Conservation (phyloP, 2,888 invertebrate genomes). For the Bibio marci region DNA sequence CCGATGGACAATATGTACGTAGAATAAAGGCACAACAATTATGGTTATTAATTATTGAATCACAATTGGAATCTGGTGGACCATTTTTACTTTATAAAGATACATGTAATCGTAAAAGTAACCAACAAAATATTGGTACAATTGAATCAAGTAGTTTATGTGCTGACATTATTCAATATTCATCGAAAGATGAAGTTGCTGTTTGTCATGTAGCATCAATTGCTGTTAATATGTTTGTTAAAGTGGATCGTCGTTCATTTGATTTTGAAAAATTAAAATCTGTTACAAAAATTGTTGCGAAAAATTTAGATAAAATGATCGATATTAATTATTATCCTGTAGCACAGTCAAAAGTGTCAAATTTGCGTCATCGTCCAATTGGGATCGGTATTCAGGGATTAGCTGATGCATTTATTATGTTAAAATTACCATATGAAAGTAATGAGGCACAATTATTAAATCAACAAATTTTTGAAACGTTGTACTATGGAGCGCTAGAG, state of each 20-base stretch:
- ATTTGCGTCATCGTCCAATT: constrained; percentile 70
- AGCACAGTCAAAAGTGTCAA: constrained; percentile 71
- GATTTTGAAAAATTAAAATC: constrained; percentile 77
- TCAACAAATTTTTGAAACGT: constrained; percentile 92
- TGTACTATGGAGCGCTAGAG: constrained; percentile 91
- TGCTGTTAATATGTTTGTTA: constrained; percentile 89
- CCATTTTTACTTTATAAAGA: constrained; percentile 97
- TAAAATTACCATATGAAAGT: constrained; percentile 88
- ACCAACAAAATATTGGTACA: constrained; percentile 95
- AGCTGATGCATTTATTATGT: constrained; percentile 88
- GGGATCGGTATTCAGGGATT: constrained; percentile 95
- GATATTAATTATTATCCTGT: constrained; percentile 94
- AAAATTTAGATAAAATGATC: constrained; percentile 91
- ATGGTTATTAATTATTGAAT: constrained; percentile 87
- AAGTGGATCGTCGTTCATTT: constrained; percentile 50
- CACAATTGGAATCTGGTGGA: constrained; percentile 94
- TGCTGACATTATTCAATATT: constrained; percentile 95
- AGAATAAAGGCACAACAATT: constrained; percentile 67
- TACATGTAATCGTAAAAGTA: constrained; percentile 90
- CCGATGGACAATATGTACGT: constrained; percentile 49
- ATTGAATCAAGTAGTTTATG: constrained; percentile 97
- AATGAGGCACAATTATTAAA: constrained; percentile 72
- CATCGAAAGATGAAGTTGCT: constrained; percentile 80
- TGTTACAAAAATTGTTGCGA: constrained; percentile 74
- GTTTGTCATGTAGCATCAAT: constrained; percentile 97